Base-by-base conservation (phyloP, 1,140 invertebrate genomes). In the Cardiocondyla obscurior region DNA sequence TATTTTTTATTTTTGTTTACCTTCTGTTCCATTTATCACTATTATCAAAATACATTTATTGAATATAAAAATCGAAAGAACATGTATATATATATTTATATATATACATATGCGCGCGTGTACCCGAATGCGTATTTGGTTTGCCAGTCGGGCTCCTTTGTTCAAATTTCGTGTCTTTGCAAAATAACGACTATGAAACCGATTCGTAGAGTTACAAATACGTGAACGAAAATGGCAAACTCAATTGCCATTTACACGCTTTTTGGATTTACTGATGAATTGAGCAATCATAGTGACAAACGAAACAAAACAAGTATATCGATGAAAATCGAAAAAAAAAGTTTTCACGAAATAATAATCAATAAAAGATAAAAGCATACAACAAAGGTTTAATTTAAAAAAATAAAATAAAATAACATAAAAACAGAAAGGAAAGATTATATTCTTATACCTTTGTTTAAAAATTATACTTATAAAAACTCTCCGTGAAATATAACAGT, bases 221-320 rank as follows among this genome's bases (percentile, higher is more conserved):
- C 33, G n/a, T 4, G 8, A 42, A n/a, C 14, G 14, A 19, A 62
- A 76, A 76, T 62, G 44, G 39, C 22, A 57, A 49, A 49, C 62
- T 62, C 57, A 62, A 62, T 62, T 25, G 42, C 72, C 72, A 14
- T 60, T 60, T 74, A 74, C n/a, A n/a, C 14, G 14, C 19, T 14
- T 58, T 76, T 76, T 46, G 7, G 12, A 62, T 33, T 33, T n/a
- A 44, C 3, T 76, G 67, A 77, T 77, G 67, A 67, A 77, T 77
- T 30, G 14, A n/a, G 19, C 19, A 77, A 67, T 0, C 6, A 49
- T 39, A 36, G 2, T 77, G n/a, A n/a, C 33, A 53, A 39, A 16
- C 8, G 30, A 8, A 67, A 67, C 10, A 30, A 46, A n/a, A 46
- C 22, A 36, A 22, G 3, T n/a, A 65, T 12, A 2, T 25, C 8